Conservation (phyloP, 2,113 vertebrate species). For the Bambusicola thoracicus region DNA sequence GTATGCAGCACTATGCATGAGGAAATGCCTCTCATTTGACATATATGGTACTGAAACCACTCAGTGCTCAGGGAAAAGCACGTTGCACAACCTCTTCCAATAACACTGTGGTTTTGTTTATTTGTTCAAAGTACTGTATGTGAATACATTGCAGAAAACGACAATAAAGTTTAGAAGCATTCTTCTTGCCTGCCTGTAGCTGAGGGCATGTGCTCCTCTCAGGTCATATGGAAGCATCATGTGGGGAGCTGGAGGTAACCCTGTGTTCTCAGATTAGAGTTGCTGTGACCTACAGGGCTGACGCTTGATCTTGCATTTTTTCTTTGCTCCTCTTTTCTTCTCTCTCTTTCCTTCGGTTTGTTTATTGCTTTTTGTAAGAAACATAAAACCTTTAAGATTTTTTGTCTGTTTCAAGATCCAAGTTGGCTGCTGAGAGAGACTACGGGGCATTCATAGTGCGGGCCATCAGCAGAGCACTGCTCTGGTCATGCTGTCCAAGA, state of each 20-base stretch:
- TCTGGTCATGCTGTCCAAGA: not conserved
- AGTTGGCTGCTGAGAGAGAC: not conserved
- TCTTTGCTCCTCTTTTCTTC: not conserved
- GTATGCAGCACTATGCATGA: too few relatives aligned
- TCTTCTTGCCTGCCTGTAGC: fast-evolving
- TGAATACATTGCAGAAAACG: not conserved
- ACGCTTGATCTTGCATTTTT: not conserved
- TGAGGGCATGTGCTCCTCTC: not conserved
- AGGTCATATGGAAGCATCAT: not conserved
- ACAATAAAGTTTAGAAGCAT: not conserved
- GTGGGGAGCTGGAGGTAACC: fast-evolving
- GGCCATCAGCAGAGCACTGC: not conserved
- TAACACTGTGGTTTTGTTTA: not conserved
- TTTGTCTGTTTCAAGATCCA: not conserved
- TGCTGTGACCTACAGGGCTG: not conserved
- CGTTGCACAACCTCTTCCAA: not conserved
- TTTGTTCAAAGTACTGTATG: not conserved
- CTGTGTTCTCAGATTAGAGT: not conserved
- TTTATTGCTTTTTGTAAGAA: not conserved
- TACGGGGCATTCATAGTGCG: not conserved
- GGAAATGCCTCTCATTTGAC: fast-evolving
- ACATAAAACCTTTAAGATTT: not conserved
- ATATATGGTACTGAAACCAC: not conserved
- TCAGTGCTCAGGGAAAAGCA: not conserved
- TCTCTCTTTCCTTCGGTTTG: not conserved